Percentiles rank a stretch among this genome's conserved stretches.
These are phyloP conservation scores for Salvator merianae DNA, from an alignment of 2,113 vertebrate genomes.

Conservation along the genomic window DNA sequence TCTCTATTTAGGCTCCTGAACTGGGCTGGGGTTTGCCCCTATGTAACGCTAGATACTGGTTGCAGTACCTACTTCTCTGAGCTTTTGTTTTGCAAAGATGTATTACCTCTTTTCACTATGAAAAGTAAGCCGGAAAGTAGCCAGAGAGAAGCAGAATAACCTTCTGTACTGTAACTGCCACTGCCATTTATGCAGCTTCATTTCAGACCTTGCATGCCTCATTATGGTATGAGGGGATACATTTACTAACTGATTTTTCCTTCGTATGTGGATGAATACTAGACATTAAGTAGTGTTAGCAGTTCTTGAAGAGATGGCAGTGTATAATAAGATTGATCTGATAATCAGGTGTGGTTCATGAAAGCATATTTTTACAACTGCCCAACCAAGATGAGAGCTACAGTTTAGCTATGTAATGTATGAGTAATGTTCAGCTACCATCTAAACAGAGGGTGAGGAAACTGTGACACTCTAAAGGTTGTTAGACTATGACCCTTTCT, in stretches of 20 bases:
- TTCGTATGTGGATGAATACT: not conserved
- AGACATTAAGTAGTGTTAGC: not conserved
- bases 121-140: not conserved
- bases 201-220: not conserved
- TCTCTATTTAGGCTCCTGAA: not conserved
- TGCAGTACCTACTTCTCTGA: not conserved
- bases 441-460: no score
- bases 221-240: not conserved
- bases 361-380: not conserved
- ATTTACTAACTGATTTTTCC: not conserved
- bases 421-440: no score
- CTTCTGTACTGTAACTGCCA: not conserved
- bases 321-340: not conserved
- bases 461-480: no score
- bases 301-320: not conserved
- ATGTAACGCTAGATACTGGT: not conserved
- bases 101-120: not conserved
- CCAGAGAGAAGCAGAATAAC: not conserved
- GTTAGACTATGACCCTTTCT: no score
- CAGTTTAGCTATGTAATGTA: not conserved
- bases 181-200: not conserved
- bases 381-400: not conserved
- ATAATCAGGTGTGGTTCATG: not conserved
- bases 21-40: not conserved
- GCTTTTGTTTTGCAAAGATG: not conserved